These are phyloP conservation scores for Diadegma fenestrale DNA, from an alignment of 2,888 invertebrate species.

Conservation along the genomic window DNA sequence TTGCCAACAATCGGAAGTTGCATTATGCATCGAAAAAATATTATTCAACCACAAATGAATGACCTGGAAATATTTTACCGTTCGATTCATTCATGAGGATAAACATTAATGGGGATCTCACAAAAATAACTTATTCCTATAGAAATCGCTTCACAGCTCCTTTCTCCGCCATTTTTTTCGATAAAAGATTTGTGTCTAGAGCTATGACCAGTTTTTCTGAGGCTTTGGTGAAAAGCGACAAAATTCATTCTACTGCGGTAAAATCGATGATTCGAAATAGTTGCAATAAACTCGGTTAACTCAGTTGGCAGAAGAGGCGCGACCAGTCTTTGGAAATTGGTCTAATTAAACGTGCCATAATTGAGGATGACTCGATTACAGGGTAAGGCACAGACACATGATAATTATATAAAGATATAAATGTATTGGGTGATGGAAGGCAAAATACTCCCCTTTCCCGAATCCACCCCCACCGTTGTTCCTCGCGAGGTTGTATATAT, in stretches of 20 bases:
- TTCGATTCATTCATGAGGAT: background rate
- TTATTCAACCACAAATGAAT: background rate
- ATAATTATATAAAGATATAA: conserved; percentile 14
- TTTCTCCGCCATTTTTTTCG: too few species aligned
- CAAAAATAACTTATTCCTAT: too few species aligned
- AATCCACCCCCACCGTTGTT: background rate
- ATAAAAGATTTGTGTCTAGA: too few species aligned
- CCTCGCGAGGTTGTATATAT: conserved; percentile 4
- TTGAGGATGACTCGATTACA: conserved; percentile 75
- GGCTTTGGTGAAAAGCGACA: background rate
- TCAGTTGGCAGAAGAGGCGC: conserved; percentile 32
- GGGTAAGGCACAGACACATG: conserved; percentile 50
- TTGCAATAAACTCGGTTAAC: conserved; percentile 20
- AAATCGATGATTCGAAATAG: background rate
- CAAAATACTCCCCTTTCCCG: background rate
- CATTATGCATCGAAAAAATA: background rate
- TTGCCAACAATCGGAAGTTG: background rate
- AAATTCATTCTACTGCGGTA: background rate
- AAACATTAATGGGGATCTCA: background rate
- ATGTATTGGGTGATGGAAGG: conserved; percentile 18
- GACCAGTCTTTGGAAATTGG: conserved; percentile 66
- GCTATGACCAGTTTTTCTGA: too few species aligned
- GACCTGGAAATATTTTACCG: background rate
- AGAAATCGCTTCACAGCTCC: too few species aligned
- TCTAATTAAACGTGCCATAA: conserved; percentile 74